Conservation (phyloP, 2,113 vertebrate genomes). For the Leptobrachium leishanense region DNA sequence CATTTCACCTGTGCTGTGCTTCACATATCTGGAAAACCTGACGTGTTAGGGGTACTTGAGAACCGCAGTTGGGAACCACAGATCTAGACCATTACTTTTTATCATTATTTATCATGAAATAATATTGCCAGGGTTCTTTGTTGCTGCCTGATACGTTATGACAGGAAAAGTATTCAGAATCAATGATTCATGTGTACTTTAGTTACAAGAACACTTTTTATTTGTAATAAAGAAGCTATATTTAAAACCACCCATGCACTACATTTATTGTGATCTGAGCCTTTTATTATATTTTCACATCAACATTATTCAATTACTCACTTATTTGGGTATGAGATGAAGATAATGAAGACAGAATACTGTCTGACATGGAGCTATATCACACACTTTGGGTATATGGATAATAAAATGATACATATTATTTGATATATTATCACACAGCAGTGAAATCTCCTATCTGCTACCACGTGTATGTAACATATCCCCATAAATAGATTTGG, state of each 20-base stretch:
- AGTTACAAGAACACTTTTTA: background rate
- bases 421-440: too few species aligned
- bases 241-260: background rate
- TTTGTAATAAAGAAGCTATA: background rate
- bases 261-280: background rate
- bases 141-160: constrained; percentile 5
- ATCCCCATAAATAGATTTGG: too few species aligned
- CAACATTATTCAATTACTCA: background rate
- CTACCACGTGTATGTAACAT: too few species aligned
- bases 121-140: constrained; percentile 1
- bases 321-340: background rate
- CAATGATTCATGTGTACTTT: background rate
- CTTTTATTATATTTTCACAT: background rate
- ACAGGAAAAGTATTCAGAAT: constrained; percentile 4
- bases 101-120: background rate
- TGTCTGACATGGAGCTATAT: too few species aligned
- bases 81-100: too few species aligned
- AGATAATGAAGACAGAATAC: background rate
- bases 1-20: too few species aligned
- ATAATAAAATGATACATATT: too few species aligned
- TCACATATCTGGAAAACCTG: too few species aligned
- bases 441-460: too few species aligned
- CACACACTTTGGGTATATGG: too few species aligned
- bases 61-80: too few species aligned
- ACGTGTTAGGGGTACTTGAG: too few species aligned